Evolutionary conservation across 2,113 vertebrate species (phyloP).

Genomic region (Genyomyrus donnyi): DNA sequence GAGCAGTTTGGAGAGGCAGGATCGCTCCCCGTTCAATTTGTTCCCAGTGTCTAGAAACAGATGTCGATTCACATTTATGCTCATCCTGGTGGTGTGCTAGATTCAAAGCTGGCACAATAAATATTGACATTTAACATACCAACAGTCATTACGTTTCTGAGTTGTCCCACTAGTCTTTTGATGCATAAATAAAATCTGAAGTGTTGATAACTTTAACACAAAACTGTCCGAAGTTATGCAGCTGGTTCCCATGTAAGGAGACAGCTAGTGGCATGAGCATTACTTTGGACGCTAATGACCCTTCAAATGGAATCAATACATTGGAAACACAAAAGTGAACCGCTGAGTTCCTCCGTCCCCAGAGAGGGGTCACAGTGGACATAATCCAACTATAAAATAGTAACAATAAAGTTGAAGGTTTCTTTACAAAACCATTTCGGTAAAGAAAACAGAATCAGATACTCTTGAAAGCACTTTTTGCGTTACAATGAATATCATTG

Average conservation of each 20-base stretch:
- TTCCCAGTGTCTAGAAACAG: not conserved
- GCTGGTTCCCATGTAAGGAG: not conserved
- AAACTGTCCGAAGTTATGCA: not conserved
- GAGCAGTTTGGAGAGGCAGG: not conserved
- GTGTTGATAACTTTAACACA: not conserved
- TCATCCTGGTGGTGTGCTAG: not conserved
- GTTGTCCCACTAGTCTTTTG: not conserved
- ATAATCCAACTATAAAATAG: constrained; percentile 24
- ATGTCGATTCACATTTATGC: not conserved
- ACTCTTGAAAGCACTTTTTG: constrained; percentile 51
- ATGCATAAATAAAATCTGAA: not conserved
- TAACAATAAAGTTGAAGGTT: constrained; percentile 38
- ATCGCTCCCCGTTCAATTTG: not conserved
- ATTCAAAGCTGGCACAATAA: not conserved
- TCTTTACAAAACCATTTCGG: constrained; percentile 40
- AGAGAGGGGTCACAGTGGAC: not conserved
- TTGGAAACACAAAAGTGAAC: not conserved
- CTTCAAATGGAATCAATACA: not conserved
- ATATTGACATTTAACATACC: not conserved
- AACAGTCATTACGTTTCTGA: not conserved
- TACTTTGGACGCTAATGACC: not conserved
- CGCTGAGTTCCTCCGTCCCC: not conserved
- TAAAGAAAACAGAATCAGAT: constrained; percentile 58
- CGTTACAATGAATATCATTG: constrained; percentile 52
- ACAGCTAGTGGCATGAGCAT: not conserved